Conservation (phyloP, 2,113 vertebrate species). For the Trematomus loennbergii region DNA sequence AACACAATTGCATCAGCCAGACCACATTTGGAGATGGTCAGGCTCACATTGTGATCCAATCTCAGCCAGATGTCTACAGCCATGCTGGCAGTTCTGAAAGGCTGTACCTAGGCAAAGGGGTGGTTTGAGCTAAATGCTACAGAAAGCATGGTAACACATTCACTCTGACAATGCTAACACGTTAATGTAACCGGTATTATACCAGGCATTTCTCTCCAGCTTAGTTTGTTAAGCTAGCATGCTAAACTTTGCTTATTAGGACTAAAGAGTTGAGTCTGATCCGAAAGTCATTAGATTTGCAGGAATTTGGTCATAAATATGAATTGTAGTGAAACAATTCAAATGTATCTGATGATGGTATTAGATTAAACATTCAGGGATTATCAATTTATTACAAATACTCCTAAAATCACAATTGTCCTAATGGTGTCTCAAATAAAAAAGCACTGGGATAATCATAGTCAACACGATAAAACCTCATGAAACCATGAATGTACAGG, state of each 20-base stretch:
- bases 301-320: neutral
- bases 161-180: neutral
- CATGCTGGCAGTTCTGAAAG: too few species aligned
- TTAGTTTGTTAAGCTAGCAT: too few species aligned
- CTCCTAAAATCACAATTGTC: neutral
- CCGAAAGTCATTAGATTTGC: too few species aligned
- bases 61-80: neutral
- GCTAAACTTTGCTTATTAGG: too few species aligned
- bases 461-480: neutral
- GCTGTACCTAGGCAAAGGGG: neutral
- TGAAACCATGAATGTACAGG: too few species aligned
- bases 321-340: neutral
- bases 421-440: neutral
- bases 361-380: neutral
- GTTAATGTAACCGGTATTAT: neutral
- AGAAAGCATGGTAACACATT: neutral
- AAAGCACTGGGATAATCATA: neutral
- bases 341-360: neutral
- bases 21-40: constrained; percentile 1
- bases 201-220: too few species aligned
- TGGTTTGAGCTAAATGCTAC: neutral
- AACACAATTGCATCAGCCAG: neutral
- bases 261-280: too few species aligned
- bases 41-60: neutral
- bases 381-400: too few species aligned